Conservation (phyloP, 2,888 invertebrate genomes). For the Blera fallax region DNA sequence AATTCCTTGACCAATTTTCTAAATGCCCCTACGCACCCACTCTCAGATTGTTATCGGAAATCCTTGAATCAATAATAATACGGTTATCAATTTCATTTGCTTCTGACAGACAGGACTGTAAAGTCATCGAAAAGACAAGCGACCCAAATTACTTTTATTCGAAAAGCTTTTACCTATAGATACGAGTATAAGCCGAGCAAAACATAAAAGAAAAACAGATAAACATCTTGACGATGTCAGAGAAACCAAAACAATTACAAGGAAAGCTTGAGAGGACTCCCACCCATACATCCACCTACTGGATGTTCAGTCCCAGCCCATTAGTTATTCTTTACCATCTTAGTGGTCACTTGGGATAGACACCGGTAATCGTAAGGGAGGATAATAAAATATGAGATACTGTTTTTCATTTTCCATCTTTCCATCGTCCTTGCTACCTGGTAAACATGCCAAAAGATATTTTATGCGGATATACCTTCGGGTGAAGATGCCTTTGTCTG, state of each 20-base stretch:
- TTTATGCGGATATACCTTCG: neutral
- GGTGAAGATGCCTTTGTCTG: neutral
- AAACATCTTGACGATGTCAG: neutral
- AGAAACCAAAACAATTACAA: slow-evolving; percentile 8
- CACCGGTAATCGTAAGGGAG: neutral
- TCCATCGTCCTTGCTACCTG: too few relatives aligned
- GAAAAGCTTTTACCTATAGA: neutral
- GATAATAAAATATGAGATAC: neutral
- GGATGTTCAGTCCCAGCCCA: neutral
- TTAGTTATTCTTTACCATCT: neutral
- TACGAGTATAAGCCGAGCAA: neutral
- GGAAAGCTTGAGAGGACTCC: neutral
- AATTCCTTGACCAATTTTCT: too few relatives aligned
- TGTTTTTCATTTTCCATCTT: neutral
- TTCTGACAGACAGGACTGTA: neutral
- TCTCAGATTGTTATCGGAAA: too few relatives aligned
- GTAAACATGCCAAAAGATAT: neutral
- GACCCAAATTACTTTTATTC: neutral
- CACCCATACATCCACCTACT: too few relatives aligned
- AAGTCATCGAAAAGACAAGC: neutral
- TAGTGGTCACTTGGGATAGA: slow-evolving; percentile 3
- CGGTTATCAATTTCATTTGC: neutral
- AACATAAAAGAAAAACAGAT: neutral
- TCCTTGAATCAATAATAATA: neutral
- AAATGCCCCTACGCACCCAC: too few relatives aligned